Base-by-base conservation (phyloP, 2,797 vertebrate species). In the Etheostoma nigrum region DNA sequence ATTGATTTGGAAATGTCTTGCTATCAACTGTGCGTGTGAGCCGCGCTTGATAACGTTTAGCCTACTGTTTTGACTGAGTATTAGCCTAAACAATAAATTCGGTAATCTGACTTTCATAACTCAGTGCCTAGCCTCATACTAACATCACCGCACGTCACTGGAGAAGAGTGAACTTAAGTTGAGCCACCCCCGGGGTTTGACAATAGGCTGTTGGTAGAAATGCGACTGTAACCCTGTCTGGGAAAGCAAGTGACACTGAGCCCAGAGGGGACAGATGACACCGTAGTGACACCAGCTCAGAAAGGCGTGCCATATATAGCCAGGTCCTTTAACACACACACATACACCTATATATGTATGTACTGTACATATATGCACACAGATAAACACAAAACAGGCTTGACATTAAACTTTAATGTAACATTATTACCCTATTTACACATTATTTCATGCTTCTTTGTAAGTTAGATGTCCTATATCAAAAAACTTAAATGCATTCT, bases 211-310 rank as follows among this genome's bases (percentile, higher is more conserved):
- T 76, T 12, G 13, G 61, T 55, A 61, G 55, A 78, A 65, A 83
- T 74, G 67, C 7, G 13, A 36, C 68, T 84, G 77, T 63, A 81
- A 84, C 57, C 44, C 60, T 77, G 79, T 61, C 54, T 53, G 58
- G 21, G 63, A 75, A 60, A 74, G 67, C 51, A 62, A 68, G 54
- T 76, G 82, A 79, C 75, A 86, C 58, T 42, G 65, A 82, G 77
- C 45, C 57, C 69, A 66, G 16, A n/a, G 65, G 74, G 70, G 76
- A 83, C 76, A 79, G 72, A 74, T 59, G 82, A 83, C 66, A 85
- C 62, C 36, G 9, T 21, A 21, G 53, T 65, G 57, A 86, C 49
- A 67, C n/a, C 36, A 25, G 62, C 67, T 71, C 27, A 57, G 58
- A 81, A 65, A 55, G 63, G 45, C 68, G 59, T 4, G 44, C 44